Conservation (phyloP, 2,797 vertebrate genomes). For the Crocidura indochinensis region DNA sequence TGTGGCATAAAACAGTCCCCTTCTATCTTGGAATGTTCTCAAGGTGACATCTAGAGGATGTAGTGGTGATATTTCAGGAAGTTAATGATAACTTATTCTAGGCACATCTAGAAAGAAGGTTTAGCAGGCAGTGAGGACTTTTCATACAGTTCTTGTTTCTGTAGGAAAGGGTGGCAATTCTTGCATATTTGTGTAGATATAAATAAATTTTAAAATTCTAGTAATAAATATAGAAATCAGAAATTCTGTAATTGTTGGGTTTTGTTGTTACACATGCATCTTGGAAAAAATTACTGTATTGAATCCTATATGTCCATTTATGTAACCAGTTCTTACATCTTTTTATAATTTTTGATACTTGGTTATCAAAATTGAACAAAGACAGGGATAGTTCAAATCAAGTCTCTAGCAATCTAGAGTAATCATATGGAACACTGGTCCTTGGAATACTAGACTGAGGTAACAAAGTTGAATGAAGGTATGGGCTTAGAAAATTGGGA, state of each 20-base stretch:
- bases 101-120: constrained; percentile 40
- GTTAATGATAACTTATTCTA: constrained; percentile 49
- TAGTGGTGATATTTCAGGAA: constrained; percentile 78
- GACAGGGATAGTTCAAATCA: neutral
- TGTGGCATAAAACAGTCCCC: constrained; percentile 9
- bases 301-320: neutral
- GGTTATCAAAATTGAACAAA: constrained; percentile 13
- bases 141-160: neutral
- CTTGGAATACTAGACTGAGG: neutral
- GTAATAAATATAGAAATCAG: constrained; percentile 16
- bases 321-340: neutral
- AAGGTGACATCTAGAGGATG: constrained; percentile 87
- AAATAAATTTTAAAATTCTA: constrained; percentile 4
- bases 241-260: neutral
- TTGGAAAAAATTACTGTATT: neutral
- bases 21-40: constrained; percentile 81
- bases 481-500: neutral
- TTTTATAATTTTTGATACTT: constrained; percentile 7
- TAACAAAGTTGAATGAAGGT: neutral
- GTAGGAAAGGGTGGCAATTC: neutral
- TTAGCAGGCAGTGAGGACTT: constrained; percentile 3
- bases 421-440: neutral
- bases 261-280: neutral
- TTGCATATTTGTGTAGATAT: constrained; percentile 10
- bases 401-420: neutral